Percentiles rank a stretch among this genome's conserved stretches.
Evolutionary conservation across 2,797 vertebrate genomes (phyloP).

Genomic region (Avahi laniger): DNA sequence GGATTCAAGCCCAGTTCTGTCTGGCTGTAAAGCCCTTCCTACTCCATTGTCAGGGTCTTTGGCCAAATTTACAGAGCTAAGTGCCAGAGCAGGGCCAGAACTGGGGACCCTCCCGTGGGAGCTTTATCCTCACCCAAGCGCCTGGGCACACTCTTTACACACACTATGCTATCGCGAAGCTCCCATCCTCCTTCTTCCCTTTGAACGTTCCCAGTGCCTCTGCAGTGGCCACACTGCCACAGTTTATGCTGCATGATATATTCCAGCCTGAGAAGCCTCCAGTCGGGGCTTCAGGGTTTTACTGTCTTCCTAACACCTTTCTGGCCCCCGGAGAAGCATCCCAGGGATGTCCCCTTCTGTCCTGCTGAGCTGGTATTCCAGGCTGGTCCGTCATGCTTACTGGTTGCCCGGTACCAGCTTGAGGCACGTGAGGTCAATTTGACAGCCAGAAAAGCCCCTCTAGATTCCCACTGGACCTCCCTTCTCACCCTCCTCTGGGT

Average conservation of each 20-base stretch:
- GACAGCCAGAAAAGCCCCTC: background rate
- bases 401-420: background rate
- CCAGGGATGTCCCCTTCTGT: background rate
- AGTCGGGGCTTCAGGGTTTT: background rate
- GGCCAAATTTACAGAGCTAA: background rate
- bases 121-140: background rate
- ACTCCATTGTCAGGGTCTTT: background rate
- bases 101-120: background rate
- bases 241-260: background rate
- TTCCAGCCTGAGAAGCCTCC: background rate
- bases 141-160: background rate
- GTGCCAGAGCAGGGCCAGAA: background rate
- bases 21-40: background rate
- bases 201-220: background rate
- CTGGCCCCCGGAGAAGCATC: background rate
- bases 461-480: background rate
- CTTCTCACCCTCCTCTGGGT: background rate
- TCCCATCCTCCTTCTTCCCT: background rate
- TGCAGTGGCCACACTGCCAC: background rate
- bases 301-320: background rate
- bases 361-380: background rate
- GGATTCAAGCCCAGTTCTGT: background rate
- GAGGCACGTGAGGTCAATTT: background rate
- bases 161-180: rapidly evolving
- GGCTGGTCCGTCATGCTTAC: background rate